Conservation (phyloP, 2,113 vertebrate genomes). For the Tyrannus savana region DNA sequence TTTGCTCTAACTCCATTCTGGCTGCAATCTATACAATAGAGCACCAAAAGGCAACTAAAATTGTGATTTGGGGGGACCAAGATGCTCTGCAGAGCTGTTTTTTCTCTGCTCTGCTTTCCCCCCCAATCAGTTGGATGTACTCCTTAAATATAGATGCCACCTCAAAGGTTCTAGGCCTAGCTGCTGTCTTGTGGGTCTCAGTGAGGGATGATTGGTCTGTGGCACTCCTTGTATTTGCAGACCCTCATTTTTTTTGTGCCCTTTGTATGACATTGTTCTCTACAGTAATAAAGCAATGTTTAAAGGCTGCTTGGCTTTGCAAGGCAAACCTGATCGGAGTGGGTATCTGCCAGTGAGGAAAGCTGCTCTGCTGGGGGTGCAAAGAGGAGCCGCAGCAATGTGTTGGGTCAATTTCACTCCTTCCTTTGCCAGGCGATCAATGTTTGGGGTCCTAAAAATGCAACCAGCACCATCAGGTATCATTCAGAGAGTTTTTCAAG, state of each 20-base stretch:
- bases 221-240: neutral
- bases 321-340: constrained; percentile 82
- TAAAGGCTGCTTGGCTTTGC: neutral
- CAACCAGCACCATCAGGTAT: neutral
- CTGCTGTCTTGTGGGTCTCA: neutral
- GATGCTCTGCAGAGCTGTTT: neutral
- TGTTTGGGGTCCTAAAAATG: constrained; percentile 83
- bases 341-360: constrained; percentile 91
- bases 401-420: constrained; percentile 89
- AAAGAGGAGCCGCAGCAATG: constrained; percentile 82
- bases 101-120: neutral
- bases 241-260: neutral
- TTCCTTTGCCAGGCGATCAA: constrained; percentile 82
- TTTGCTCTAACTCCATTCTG: neutral
- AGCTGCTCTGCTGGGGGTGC: constrained; percentile 88
- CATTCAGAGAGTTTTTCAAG: neutral
- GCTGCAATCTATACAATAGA: neutral
- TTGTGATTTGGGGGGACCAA: accelerated
- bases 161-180: neutral
- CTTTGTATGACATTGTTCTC: neutral
- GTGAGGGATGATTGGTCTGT: neutral
- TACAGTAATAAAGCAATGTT: neutral
- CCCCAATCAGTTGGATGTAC: neutral
- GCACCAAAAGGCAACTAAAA: accelerated
- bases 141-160: neutral